These are phyloP conservation scores for Pyrgilauda ruficollis DNA, from an alignment of 2,113 vertebrate species.

Conservation along the genomic window DNA sequence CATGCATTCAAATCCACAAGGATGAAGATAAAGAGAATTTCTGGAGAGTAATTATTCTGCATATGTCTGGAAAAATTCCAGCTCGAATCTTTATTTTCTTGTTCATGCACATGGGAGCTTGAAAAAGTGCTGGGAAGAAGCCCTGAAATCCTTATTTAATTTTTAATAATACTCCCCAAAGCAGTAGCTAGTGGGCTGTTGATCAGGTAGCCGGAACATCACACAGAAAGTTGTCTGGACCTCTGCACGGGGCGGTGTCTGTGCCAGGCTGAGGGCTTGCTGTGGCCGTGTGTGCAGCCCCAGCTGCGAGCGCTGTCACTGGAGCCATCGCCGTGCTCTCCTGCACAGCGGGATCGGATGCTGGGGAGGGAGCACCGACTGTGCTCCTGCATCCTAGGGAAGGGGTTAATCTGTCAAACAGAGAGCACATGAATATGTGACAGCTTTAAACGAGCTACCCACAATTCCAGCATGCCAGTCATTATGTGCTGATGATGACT, in stretches of 20 bases:
- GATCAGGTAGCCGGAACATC: background rate
- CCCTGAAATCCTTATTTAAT: background rate
- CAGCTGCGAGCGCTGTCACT: rapidly evolving
- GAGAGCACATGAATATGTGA: background rate
- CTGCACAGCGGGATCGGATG: background rate
- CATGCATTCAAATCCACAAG: background rate
- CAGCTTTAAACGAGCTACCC: conserved; percentile 11
- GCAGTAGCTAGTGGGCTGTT: background rate
- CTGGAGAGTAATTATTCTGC: background rate
- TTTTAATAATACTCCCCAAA: background rate
- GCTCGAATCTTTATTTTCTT: background rate
- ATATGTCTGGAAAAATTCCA: background rate
- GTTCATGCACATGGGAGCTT: background rate
- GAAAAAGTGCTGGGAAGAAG: background rate
- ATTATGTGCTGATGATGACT: conserved; percentile 36
- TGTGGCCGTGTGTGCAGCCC: background rate
- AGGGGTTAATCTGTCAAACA: background rate
- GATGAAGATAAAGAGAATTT: background rate
- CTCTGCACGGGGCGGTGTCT: background rate
- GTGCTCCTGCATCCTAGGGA: background rate
- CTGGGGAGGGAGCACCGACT: background rate
- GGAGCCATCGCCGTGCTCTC: background rate
- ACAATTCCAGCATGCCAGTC: background rate
- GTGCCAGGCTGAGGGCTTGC: background rate
- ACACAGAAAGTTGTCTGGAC: background rate